These are phyloP conservation scores for Tenualosa ilisha DNA, from an alignment of 2,797 vertebrate species.

Conservation along the genomic window DNA sequence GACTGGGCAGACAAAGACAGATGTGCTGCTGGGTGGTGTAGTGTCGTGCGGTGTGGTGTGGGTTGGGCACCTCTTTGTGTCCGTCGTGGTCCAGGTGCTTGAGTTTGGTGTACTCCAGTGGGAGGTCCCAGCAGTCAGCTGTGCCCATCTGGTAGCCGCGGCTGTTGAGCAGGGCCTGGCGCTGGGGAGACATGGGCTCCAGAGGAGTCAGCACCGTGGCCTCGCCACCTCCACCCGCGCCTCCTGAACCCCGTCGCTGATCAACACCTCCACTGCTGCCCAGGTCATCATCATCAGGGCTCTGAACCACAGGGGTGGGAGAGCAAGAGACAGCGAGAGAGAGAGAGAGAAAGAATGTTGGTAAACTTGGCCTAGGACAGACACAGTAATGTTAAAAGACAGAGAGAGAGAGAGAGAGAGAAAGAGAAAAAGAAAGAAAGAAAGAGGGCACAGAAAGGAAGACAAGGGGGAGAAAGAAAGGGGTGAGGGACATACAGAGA, in stretches of 20 bases:
- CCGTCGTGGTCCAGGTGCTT: conserved; percentile 89
- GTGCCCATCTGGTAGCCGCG: conserved; percentile 92
- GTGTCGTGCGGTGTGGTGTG: background rate
- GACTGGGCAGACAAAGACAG: background rate
- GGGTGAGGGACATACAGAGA: background rate
- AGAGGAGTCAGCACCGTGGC: conserved; percentile 87
- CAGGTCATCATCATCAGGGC: conserved; percentile 82
- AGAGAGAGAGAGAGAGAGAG: too few species aligned
- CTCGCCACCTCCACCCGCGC: conserved; percentile 84
- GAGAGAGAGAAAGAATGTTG: background rate
- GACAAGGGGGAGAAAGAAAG: background rate
- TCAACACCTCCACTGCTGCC: conserved; percentile 86
- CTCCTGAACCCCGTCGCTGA: conserved; percentile 81
- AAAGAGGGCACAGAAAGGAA: too few species aligned
- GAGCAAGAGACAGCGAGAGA: background rate
- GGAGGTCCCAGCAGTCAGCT: conserved; percentile 94
- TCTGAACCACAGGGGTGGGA: conserved; percentile 68
- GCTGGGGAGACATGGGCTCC: conserved; percentile 96
- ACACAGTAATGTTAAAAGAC: background rate
- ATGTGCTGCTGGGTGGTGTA: background rate
- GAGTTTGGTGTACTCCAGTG: conserved; percentile 96
- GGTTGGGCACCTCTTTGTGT: conserved; percentile 81
- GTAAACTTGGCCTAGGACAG: background rate
- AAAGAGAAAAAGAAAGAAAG: background rate
- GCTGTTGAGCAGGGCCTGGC: conserved; percentile 91